Percentiles rank a stretch among this genome's conserved stretches.
phyloP scores from a whole-genome alignment of 53 echinoderm and acorn worm genomes.

The Arbacia lixula region DNA sequence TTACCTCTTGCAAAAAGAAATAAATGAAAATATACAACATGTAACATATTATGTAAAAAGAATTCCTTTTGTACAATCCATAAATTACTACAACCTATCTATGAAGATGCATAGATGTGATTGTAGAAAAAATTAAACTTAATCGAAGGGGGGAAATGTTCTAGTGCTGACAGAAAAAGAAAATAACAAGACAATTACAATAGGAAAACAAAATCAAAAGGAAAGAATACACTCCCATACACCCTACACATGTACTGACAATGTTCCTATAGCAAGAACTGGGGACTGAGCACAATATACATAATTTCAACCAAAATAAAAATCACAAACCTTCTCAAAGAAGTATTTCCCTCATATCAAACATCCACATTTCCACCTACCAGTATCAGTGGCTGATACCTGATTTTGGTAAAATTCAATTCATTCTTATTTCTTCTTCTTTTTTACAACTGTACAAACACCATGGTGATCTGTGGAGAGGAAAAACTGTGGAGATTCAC shows the following conservation, averaged over 20 bases:
- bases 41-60: conserved; percentile 44
- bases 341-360: too few species aligned
- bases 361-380: neutral
- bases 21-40: conserved; percentile 51
- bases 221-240: conserved; percentile 7
- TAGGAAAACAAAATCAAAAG: conserved; percentile 29
- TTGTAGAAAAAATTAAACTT: conserved; percentile 18
- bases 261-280: neutral
- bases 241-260: conserved; percentile 11
- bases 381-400: conserved; percentile 15
- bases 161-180: conserved; percentile 45
- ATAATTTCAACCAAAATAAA: too few species aligned
- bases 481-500: neutral
- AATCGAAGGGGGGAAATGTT: neutral
- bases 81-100: conserved; percentile 44
- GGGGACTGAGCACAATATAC: conserved; percentile 48
- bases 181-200: conserved; percentile 20
- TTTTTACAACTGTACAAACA: conserved; percentile 53
- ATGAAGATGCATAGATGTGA: conserved; percentile 40
- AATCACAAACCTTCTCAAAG: too few species aligned
- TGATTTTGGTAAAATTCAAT: neutral
- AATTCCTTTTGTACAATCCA: conserved; percentile 32
- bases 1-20: conserved; percentile 54
- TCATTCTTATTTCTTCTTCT: conserved; percentile 8
- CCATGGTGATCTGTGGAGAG: neutral